Evolutionary conservation across 2,888 invertebrate genomes (phyloP), one percentile per base, ranked within the genome.

Genomic region (Stenoptilia bipunctidactyla): DNA sequence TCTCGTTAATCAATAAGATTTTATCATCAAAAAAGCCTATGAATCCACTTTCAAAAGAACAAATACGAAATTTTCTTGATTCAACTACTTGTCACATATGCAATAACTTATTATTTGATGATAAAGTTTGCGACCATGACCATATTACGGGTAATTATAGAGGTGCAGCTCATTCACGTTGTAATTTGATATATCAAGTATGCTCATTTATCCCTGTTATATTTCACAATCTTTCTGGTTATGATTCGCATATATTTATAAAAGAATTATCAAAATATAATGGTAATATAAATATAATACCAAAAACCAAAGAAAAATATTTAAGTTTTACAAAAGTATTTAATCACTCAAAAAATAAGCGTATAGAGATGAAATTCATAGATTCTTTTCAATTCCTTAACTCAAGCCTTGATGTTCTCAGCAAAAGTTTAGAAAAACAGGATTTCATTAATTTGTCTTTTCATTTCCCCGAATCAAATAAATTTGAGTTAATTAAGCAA

Each of bases 181-280:
- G n/a, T n/a, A n/a, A n/a, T n/a, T n/a, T n/a, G n/a, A 20, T 8
- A 20, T 20, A 20, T 20, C 3, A 20, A 20, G 20, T 20, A 3
- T 20, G 20, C 20, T 8, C 20, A 3, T 30, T 30, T 4, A 12
- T 30, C 10, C 30, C 30, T 8, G 30, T 30, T 30, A 10, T 30
- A 12, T 30, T 30, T 10, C 40, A 40, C 33, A 40, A 40, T 33
- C 15, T 39, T 13, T 39, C 39, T 13, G 39, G 39, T 9, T 39
- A 39, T 35, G 39, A 39, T 39, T 14, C 13, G 8, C 39, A 39
- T 35, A 13, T 39, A 12, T 40, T 40, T 40, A 40, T 40, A 13
- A 35, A 25, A 15, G 40, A 40, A 27, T 35, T 40, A 35, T 13
- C 40, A 12, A 40, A 35, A 9, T 34, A 25, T 35, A 14, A 35